These are phyloP conservation scores for Scaptomyza cyrtandrae DNA, from an alignment of 2,888 invertebrate genomes.

Conservation along the genomic window DNA sequence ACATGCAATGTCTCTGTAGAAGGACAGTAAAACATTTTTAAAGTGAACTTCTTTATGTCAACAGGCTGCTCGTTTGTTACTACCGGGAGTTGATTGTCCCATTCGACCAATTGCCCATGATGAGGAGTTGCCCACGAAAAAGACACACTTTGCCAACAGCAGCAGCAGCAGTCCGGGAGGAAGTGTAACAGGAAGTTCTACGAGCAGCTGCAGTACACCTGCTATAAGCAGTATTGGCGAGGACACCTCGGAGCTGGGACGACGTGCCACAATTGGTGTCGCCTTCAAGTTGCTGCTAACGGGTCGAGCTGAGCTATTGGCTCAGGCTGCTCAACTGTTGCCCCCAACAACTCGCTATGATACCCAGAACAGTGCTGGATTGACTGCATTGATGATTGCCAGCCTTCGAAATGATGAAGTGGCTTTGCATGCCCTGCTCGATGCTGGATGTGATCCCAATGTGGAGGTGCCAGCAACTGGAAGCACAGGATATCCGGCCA, in stretches of 20 bases:
- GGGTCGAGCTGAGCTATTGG: slow-evolving; percentile 91
- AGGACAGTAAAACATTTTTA: too few relatives aligned
- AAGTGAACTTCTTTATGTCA: not conserved
- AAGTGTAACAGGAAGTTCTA: slow-evolving; percentile 55
- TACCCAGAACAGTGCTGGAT: slow-evolving; percentile 91
- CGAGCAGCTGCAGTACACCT: slow-evolving; percentile 60
- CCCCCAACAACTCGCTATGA: slow-evolving; percentile 90
- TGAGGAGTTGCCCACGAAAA: slow-evolving; percentile 85
- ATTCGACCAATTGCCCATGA: slow-evolving; percentile 89
- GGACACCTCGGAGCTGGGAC: slow-evolving; percentile 86
- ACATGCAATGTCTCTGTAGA: too few relatives aligned
- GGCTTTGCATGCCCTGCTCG: slow-evolving; percentile 90
- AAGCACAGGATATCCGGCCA: slow-evolving; percentile 85
- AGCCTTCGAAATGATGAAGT: slow-evolving; percentile 92
- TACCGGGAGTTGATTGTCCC: slow-evolving; percentile 96
- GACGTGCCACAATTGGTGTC: slow-evolving; percentile 89
- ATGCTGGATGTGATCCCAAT: slow-evolving; percentile 93
- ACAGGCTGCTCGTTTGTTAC: slow-evolving; percentile 89
- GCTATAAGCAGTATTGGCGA: slow-evolving; percentile 69
- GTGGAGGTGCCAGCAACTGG: slow-evolving; percentile 88
- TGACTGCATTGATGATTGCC: slow-evolving; percentile 93
- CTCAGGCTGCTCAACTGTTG: slow-evolving; percentile 90
- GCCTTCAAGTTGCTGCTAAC: slow-evolving; percentile 92
- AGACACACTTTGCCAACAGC: slow-evolving; percentile 63
- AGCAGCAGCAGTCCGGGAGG: slow-evolving; percentile 8